Conservation (phyloP, 2,888 invertebrate genomes). For the Argyresthia goedartella region DNA sequence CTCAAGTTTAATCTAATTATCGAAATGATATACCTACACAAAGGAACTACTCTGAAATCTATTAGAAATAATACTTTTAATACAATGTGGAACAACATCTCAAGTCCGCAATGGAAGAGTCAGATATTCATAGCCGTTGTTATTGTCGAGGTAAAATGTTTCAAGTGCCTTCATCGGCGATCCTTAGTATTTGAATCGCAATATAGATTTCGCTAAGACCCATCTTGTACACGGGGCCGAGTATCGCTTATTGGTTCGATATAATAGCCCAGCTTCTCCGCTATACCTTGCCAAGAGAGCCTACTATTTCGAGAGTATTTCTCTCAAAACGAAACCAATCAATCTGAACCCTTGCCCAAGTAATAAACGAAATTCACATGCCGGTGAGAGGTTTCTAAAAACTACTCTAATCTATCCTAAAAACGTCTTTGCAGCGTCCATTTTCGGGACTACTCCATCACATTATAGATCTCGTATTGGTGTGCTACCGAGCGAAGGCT, state of each 20-base stretch:
- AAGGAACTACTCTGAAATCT: no score
- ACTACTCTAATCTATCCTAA: constrained; percentile 42
- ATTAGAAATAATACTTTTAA: no score
- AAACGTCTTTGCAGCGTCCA: constrained; percentile 35
- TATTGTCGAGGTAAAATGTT: constrained; percentile 46
- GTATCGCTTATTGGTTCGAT: no score
- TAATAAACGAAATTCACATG: constrained; percentile 55
- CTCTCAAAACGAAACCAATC: constrained; percentile 7
- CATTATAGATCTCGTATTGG: constrained; percentile 46
- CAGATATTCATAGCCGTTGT: constrained; percentile 18
- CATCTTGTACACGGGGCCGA: no score
- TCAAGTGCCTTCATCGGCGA: constrained; percentile 31
- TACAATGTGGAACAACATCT: no score
- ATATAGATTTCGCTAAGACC: constrained; percentile 1
- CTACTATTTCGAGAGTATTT: neutral
- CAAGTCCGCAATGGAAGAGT: neutral
- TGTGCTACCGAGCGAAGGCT: constrained; percentile 52
- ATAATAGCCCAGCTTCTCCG: no score
- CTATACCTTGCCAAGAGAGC: constrained; percentile 10
- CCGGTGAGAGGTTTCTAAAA: constrained; percentile 24
- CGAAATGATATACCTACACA: no score
- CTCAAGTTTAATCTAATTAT: no score
- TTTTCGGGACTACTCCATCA: constrained; percentile 61
- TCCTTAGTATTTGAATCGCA: constrained; percentile 20
- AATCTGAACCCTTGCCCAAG: neutral